These are phyloP conservation scores for Limnephilus rhombicus DNA, from an alignment of 2,888 invertebrate genomes.

Conservation along the genomic window DNA sequence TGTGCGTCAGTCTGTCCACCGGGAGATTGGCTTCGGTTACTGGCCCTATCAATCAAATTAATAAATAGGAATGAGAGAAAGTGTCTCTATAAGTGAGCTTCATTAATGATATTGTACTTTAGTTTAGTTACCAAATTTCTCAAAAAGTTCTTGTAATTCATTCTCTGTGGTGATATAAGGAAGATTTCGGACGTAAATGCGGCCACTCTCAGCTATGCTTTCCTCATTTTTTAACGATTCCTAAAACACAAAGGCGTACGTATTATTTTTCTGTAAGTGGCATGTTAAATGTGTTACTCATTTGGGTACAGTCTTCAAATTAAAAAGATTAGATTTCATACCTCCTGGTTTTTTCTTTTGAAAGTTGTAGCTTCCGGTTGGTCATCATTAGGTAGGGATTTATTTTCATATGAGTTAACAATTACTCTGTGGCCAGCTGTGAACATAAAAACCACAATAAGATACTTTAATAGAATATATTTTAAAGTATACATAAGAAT, in stretches of 20 bases:
- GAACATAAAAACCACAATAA: slow-evolving; percentile 47
- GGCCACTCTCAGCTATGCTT: slow-evolving; percentile 91
- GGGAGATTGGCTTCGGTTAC: slow-evolving; percentile 93
- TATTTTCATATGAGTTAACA: slow-evolving; percentile 74
- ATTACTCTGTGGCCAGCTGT: slow-evolving; percentile 75
- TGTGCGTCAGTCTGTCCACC: slow-evolving; percentile 88
- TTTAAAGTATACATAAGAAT: neutral
- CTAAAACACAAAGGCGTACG: slow-evolving; percentile 75
- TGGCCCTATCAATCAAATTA: slow-evolving; percentile 80
- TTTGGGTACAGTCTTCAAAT: neutral
- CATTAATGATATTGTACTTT: neutral
- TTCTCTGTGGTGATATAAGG: slow-evolving; percentile 91
- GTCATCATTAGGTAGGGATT: slow-evolving; percentile 71
- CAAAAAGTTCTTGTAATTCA: slow-evolving; percentile 89
- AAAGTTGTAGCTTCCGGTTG: slow-evolving; percentile 67
- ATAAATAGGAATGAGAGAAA: neutral
- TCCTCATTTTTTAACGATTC: slow-evolving; percentile 84
- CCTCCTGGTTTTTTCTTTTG: slow-evolving; percentile 72
- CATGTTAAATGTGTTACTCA: neutral
- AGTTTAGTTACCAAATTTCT: slow-evolving; percentile 83
- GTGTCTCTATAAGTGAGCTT: neutral
- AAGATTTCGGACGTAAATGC: slow-evolving; percentile 94
- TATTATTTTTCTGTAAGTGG: neutral
- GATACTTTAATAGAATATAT: neutral
- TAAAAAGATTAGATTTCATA: slow-evolving; percentile 65